phyloP scores from a whole-genome alignment of 1,140 invertebrate genomes.

The Drosophila nikananu region DNA sequence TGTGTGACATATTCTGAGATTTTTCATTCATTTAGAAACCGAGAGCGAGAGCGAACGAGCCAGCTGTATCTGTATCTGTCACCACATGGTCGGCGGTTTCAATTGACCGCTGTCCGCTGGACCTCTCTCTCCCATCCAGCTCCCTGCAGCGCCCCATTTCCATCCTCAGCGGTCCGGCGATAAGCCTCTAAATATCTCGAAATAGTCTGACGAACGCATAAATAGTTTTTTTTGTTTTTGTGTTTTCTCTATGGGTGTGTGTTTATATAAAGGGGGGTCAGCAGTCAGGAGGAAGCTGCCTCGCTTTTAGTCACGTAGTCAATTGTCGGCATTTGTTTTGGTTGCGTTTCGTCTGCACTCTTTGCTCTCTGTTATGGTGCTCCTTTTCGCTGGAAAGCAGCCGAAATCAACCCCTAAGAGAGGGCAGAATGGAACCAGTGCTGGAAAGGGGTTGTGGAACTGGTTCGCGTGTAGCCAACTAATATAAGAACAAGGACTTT shows the following conservation, averaged over 20 bases:
- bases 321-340: slow-evolving; percentile 73
- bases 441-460: slow-evolving; percentile 32
- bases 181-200: slow-evolving; percentile 60
- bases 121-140: background rate
- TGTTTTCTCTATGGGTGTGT: slow-evolving; percentile 16
- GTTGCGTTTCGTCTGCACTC: slow-evolving; percentile 37
- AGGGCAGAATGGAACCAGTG: slow-evolving; percentile 17
- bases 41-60: background rate
- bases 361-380: slow-evolving; percentile 51
- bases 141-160: slow-evolving; percentile 20
- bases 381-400: slow-evolving; percentile 42
- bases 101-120: slow-evolving; percentile 43
- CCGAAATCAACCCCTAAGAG: slow-evolving; percentile 45
- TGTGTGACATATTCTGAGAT: slow-evolving; percentile 34
- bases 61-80: slow-evolving; percentile 23
- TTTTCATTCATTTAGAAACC: slow-evolving; percentile 17
- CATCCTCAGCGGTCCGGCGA: slow-evolving; percentile 42
- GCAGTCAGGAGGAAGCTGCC: slow-evolving; percentile 35
- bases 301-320: slow-evolving; percentile 66
- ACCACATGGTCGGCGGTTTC: slow-evolving; percentile 38
- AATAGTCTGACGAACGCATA: slow-evolving; percentile 22
- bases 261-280: slow-evolving; percentile 31
- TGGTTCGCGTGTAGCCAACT: slow-evolving; percentile 55
- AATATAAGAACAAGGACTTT: background rate
- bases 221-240: background rate